Conservation (phyloP, 1,140 invertebrate genomes). For the Philopotamus ludificatus region DNA sequence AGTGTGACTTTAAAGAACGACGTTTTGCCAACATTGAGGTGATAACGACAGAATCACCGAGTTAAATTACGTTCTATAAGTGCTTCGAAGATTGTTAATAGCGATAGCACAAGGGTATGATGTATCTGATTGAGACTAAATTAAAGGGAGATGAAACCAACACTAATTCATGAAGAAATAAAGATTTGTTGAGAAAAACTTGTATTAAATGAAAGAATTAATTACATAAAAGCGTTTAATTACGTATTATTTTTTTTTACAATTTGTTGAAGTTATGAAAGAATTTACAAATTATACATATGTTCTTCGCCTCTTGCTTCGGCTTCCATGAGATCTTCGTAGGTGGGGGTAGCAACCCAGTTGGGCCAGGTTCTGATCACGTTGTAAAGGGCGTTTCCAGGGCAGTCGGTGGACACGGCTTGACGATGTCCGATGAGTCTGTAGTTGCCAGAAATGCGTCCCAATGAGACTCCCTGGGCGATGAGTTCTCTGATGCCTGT, state of each 20-base stretch:
- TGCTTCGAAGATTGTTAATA: too few species aligned
- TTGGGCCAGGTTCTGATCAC: slow-evolving; percentile 67
- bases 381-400: slow-evolving; percentile 63
- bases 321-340: slow-evolving; percentile 18
- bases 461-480: slow-evolving; percentile 59
- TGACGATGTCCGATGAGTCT: slow-evolving; percentile 70
- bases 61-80: too few species aligned
- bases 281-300: neutral
- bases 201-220: too few species aligned
- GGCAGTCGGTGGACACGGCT: slow-evolving; percentile 66
- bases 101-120: too few species aligned
- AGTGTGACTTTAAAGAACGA: too few species aligned
- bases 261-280: neutral
- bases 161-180: neutral
- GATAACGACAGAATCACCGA: too few species aligned
- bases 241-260: neutral
- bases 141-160: neutral
- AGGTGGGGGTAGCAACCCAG: slow-evolving; percentile 43
- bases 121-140: neutral
- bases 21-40: too few species aligned
- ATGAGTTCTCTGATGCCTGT: slow-evolving; percentile 62
- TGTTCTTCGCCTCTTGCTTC: neutral
- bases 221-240: too few species aligned
- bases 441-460: slow-evolving; percentile 62
- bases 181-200: neutral